phyloP scores from a whole-genome alignment of 2,113 vertebrate genomes.

The Siphamia tubifer region DNA sequence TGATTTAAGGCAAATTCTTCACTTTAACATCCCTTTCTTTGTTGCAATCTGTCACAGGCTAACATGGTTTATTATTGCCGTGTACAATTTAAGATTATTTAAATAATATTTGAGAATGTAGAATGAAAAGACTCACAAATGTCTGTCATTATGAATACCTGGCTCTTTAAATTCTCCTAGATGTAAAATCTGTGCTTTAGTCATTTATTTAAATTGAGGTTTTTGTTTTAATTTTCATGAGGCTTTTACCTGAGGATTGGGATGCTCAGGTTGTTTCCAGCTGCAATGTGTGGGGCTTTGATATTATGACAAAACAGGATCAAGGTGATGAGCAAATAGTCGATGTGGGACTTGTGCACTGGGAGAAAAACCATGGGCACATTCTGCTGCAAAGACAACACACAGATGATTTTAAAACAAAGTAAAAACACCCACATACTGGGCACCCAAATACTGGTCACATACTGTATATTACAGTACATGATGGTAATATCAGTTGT shows the following conservation, averaged over 20 bases:
- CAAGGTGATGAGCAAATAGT: constrained; percentile 96
- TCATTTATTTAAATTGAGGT: neutral
- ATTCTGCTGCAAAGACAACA: constrained; percentile 77
- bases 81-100: too few species aligned
- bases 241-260: constrained; percentile 92
- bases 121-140: neutral
- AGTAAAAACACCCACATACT: too few species aligned
- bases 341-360: constrained; percentile 98
- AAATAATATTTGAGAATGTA: neutral
- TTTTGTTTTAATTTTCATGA: neutral
- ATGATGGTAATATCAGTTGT: neutral
- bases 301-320: constrained; percentile 99
- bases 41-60: too few species aligned
- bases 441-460: neutral
- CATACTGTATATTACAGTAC: too few species aligned
- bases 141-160: neutral
- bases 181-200: neutral
- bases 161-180: neutral
- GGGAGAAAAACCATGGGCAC: constrained; percentile 94
- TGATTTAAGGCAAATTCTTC: too few species aligned
- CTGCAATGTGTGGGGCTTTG: constrained; percentile 97
- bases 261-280: constrained; percentile 97
- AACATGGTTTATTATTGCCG: neutral
- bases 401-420: neutral
- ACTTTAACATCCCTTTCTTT: too few species aligned